Conservation (phyloP, 2,797 vertebrate species). For the Neostethus bicornis region DNA sequence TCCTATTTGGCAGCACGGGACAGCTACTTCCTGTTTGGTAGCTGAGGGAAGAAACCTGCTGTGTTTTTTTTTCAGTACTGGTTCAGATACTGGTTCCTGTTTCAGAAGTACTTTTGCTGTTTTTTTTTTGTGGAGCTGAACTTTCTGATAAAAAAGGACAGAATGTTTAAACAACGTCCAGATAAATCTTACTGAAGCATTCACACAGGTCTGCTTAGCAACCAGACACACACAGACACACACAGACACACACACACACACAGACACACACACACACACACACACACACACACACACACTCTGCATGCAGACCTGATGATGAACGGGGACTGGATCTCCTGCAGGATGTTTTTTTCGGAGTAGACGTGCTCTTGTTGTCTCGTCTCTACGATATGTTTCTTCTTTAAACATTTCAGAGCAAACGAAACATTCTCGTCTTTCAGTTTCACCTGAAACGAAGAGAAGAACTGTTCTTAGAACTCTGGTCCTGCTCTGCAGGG, state of each 20-base stretch:
- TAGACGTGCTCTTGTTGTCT: conserved; percentile 85
- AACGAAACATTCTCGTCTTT: conserved; percentile 79
- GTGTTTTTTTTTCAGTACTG: no score
- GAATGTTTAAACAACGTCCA: conserved; percentile 44
- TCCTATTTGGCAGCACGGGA: no score
- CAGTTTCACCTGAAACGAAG: conserved; percentile 75
- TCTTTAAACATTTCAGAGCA: conserved; percentile 85
- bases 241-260: conserved; percentile 22
- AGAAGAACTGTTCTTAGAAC: no score
- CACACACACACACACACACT: conserved; percentile 23
- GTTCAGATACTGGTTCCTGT: no score
- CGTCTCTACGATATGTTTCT: conserved; percentile 83
- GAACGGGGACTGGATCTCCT: conserved; percentile 77
- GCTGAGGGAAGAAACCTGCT: no score
- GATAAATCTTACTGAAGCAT: conserved; percentile 64
- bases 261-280: conserved; percentile 23
- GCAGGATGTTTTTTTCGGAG: conserved; percentile 84
- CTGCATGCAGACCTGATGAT: conserved; percentile 75
- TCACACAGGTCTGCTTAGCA: conserved; percentile 63
- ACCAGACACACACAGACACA: conserved; percentile 50
- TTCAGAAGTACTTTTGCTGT: no score
- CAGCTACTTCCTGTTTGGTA: no score
- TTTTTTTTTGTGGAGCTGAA: conserved; percentile 32
- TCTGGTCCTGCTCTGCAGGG: no score
- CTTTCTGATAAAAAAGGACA: conserved; percentile 32